These are phyloP conservation scores for Magallana gigas DNA, from an alignment of 1,140 invertebrate species.

Conservation along the genomic window DNA sequence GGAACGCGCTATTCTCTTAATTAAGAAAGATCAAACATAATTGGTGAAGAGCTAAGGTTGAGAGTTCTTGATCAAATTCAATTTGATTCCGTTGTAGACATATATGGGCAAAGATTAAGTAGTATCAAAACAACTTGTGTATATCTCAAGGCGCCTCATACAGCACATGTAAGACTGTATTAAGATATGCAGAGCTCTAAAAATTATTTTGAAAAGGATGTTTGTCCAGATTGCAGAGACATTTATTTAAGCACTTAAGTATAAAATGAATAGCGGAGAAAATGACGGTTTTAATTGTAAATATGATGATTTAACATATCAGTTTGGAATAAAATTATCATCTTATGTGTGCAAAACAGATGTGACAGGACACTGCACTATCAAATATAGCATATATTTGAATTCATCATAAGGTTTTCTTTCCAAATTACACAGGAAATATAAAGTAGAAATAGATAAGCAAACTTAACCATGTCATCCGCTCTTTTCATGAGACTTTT, in stretches of 20 bases:
- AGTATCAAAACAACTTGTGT: conserved; percentile 12
- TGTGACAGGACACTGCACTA: conserved; percentile 9
- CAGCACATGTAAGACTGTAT: too few relatives aligned
- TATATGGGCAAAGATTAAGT: not conserved
- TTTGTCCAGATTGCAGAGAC: too few relatives aligned
- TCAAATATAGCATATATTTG: conserved; percentile 31
- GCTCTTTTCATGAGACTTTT: conserved; percentile 24
- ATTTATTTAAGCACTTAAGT: too few relatives aligned
- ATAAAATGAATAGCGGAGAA: not conserved
- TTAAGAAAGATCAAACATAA: conserved; percentile 36
- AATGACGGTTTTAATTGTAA: not conserved
- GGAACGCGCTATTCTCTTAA: conserved; percentile 2
- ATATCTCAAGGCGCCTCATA: not conserved
- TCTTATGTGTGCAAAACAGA: conserved; percentile 18
- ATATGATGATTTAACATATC: conserved; percentile 26
- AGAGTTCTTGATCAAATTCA: conserved; percentile 17
- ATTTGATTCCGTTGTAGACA: not conserved
- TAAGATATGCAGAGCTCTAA: too few relatives aligned
- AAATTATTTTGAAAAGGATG: too few relatives aligned
- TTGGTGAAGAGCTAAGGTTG: conserved; percentile 20
- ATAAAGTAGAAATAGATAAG: conserved; percentile 26
- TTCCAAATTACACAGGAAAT: conserved; percentile 25
- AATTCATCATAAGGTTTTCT: conserved; percentile 16
- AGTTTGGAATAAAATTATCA: conserved; percentile 32
- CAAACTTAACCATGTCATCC: not conserved